These are phyloP conservation scores for Eilema depressum DNA, from an alignment of 2,888 invertebrate genomes.

Conservation along the genomic window DNA sequence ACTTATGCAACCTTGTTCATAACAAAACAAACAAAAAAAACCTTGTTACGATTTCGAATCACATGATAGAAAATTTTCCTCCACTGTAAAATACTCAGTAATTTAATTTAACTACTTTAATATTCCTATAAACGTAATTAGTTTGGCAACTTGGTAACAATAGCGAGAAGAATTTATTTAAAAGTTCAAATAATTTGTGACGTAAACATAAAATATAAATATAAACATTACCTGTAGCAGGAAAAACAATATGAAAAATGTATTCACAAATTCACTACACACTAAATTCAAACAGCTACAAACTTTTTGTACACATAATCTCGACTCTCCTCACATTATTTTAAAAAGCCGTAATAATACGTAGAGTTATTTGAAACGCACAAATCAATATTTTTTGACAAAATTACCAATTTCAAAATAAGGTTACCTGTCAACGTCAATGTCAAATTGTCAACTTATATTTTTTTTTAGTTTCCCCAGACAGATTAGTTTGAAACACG, in stretches of 20 bases:
- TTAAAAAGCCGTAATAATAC: conserved; percentile 40
- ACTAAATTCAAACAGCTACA: conserved; percentile 45
- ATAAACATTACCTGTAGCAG: conserved; percentile 51
- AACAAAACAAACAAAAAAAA: not conserved
- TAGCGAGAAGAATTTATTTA: not conserved
- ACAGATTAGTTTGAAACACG: conserved; percentile 41
- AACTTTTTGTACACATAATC: conserved; percentile 60
- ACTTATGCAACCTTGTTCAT: not conserved
- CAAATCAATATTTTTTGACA: conserved; percentile 63
- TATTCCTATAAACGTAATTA: not conserved
- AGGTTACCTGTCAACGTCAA: conserved; percentile 80
- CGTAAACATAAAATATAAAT: conserved; percentile 34
- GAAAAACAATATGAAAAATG: conserved; percentile 36
- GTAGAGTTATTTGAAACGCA: conserved; percentile 7
- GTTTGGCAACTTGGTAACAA: not conserved
- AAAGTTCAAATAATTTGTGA: not conserved
- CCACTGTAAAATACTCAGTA: not conserved
- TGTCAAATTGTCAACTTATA: conserved; percentile 46
- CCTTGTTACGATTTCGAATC: not conserved
- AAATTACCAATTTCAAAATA: conserved; percentile 32
- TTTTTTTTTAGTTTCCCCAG: conserved; percentile 56
- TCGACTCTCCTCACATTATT: conserved; percentile 52
- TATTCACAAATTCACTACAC: conserved; percentile 46
- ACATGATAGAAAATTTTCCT: conserved; percentile 1
- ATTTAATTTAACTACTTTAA: not conserved